A percentile compares a stretch with the other conserved stretches of the same genome.
Conservation (phyloP, 2,797 vertebrate genomes). For the Craterocephalus amniculus region DNA sequence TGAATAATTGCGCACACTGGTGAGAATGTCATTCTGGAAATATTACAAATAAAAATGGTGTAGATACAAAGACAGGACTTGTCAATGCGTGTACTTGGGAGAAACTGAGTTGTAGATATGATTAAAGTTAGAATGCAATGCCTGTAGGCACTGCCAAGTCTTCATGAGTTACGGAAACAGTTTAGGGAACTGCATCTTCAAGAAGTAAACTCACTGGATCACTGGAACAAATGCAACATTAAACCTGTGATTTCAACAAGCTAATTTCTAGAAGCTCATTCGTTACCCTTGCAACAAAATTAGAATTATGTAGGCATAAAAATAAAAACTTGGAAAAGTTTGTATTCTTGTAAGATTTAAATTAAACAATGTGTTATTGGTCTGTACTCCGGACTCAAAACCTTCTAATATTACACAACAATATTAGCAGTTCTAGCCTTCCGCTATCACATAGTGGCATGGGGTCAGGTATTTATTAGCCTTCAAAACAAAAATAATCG, state of each 20-base stretch:
- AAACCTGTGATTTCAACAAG: slow-evolving; percentile 25
- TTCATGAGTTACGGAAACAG: slow-evolving; percentile 16
- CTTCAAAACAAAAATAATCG: no score
- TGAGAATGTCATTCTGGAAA: not conserved
- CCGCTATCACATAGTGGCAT: no score
- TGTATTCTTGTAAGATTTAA: not conserved
- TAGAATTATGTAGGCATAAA: not conserved
- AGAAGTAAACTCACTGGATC: not conserved
- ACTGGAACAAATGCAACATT: not conserved
- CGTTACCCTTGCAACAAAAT: slow-evolving; percentile 7
- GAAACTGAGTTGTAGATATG: slow-evolving; percentile 4
- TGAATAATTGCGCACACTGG: not conserved
- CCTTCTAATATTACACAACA: not conserved
- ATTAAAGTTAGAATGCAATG: not conserved
- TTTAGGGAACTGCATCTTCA: slow-evolving; percentile 15
- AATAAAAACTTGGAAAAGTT: not conserved
- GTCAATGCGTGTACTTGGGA: not conserved
- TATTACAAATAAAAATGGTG: not conserved
- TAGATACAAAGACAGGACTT: not conserved
- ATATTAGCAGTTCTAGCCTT: not conserved
- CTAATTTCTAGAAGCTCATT: slow-evolving; percentile 38
- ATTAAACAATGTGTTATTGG: not conserved
- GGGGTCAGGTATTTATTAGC: no score
- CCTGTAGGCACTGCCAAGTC: not conserved
- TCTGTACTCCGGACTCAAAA: not conserved